These are phyloP conservation scores for Rhagoletis zephyria DNA, from an alignment of 1,140 invertebrate genomes.

Conservation along the genomic window DNA sequence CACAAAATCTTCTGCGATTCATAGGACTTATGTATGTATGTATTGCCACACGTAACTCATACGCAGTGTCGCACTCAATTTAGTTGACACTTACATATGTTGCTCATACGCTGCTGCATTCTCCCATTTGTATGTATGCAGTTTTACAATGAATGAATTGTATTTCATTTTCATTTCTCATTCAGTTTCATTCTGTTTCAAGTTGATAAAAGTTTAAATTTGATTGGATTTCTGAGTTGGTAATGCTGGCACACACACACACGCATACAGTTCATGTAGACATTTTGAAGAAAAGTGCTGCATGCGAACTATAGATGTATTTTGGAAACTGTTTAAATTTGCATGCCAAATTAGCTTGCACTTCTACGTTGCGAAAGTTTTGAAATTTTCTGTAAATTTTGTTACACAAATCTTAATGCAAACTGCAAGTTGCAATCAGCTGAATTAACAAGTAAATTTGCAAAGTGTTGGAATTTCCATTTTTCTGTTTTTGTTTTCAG, in stretches of 20 bases:
- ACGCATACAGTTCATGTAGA: neutral
- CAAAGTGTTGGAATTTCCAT: neutral
- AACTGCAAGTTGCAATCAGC: neutral
- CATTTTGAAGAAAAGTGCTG: neutral
- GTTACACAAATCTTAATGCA: neutral
- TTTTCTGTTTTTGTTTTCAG: neutral
- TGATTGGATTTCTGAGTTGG: neutral
- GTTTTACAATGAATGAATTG: neutral
- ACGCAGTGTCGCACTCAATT: neutral
- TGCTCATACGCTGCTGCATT: neutral
- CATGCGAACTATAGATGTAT: slow-evolving; percentile 1
- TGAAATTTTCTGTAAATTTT: neutral
- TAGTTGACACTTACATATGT: neutral
- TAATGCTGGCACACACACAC: neutral
- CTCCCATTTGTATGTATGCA: neutral
- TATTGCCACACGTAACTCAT: neutral
- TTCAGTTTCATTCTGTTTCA: neutral
- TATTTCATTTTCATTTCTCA: neutral
- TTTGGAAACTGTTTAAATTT: slow-evolving; percentile 24
- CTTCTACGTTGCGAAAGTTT: slow-evolving; percentile 8
- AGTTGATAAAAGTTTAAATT: slow-evolving; percentile 11
- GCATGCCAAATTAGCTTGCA: slow-evolving; percentile 35
- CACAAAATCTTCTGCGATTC: no score
- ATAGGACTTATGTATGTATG: no score
- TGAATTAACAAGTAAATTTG: slow-evolving; percentile 29